Evolutionary conservation across 2,113 vertebrate species (phyloP), one percentile per base, ranked within the genome.

Genomic region (Trichomycterus rosablanca): DNA sequence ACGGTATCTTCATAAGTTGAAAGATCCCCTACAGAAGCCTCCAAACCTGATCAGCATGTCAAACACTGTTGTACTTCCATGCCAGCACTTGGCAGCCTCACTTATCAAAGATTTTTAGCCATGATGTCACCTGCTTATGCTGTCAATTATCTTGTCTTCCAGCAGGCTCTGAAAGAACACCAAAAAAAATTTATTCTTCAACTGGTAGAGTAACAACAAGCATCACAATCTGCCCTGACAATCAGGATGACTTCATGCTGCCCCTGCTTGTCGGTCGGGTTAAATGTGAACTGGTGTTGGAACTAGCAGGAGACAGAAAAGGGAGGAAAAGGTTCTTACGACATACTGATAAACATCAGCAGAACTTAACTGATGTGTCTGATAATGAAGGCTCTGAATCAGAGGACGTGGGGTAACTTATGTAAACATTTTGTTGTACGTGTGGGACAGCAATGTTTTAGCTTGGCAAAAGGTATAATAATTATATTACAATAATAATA

Each of bases 81-180:
- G 26, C 5, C 48, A 19, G 46, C 1, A 2, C 42, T 37, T 55
- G 40, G 50, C 51, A 64, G 20, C 37, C 40, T 34, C 18, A 63
- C 40, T 8, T 76, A 69, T 78, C 62, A 55, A 71, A 70, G 39
- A 40, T 50, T 48, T 62, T 73, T 44, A 56, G 40, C 63, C 39
- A 79, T 81, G 80, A 86, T 80, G 78, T 81, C 77, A 84, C 74
- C 48, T 54, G 8, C 71, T 43, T 74, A 68, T 46, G 53, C 59
- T 70, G 75, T 84, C 77, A 76, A 77, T 66, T 67, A 76, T 81
- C 80, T 80, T 37, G 69, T 74, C 71, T 71, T 40, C 39, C 35
- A 78, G 68, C 58, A 66, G 73, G 43, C 57, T 68, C 53, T 30
- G 5, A 55, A 23, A 35, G 61, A 45, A 73, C 72, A 75, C 67